A percentile compares a stretch with the other conserved stretches of the same genome.
Conservation (phyloP, 1,140 invertebrate species). For the Acromyrmex echinatior region DNA sequence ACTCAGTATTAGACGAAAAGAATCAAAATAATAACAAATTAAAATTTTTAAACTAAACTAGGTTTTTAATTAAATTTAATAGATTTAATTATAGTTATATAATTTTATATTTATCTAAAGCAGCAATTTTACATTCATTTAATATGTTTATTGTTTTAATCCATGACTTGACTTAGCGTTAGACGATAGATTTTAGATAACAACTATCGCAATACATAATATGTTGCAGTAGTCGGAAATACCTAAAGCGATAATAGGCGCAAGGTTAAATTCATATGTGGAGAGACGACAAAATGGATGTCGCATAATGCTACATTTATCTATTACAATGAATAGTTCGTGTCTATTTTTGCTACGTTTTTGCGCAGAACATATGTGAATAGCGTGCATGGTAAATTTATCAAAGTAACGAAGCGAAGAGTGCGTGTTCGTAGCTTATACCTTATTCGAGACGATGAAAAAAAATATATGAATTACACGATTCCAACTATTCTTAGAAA, state of each 20-base stretch:
- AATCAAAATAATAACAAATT: too few species aligned
- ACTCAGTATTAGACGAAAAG: neutral
- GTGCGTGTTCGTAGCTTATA: neutral
- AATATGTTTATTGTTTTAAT: neutral
- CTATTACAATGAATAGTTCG: constrained; percentile 39
- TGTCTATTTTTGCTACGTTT: constrained; percentile 24
- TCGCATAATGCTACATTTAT: constrained; percentile 37
- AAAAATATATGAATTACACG: constrained; percentile 20
- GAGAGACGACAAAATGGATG: constrained; percentile 20
- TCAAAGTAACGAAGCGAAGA: constrained; percentile 20
- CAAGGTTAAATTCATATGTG: constrained; percentile 45
- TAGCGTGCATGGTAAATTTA: constrained; percentile 32
- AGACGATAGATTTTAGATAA: neutral
- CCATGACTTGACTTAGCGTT: neutral
- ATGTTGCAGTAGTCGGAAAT: neutral
- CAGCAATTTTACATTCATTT: neutral
- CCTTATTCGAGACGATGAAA: neutral
- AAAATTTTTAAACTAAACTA: neutral
- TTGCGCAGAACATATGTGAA: constrained; percentile 14
- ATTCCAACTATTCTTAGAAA: constrained; percentile 45
- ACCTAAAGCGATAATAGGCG: constrained; percentile 36
- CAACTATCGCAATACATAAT: neutral
- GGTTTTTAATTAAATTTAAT: neutral
- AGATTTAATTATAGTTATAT: neutral
- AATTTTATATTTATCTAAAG: too few species aligned